Evolutionary conservation across 2,888 invertebrate species (phyloP), one percentile per base, ranked within the genome.

Genomic region (Drosophila meridionalis): DNA sequence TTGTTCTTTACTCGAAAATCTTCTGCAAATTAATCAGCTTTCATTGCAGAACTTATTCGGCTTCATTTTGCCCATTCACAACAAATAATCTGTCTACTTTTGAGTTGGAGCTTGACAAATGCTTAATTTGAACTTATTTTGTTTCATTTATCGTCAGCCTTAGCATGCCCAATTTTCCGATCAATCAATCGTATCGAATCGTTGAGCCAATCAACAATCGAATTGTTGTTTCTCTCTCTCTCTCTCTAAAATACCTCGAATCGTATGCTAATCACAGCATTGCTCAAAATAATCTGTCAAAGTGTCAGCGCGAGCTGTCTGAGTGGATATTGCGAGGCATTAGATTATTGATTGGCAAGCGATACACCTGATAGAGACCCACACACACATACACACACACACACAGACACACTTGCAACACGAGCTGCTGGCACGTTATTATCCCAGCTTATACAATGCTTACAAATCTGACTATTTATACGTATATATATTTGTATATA

Each of bases 281-380:
- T 62, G 69, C 72, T 69, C 80, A 73, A 74, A 73, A 81, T 80
- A 78, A 85, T 84, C 85, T 87, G 85, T 85, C 85, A 82, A 87
- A 72, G 75, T 85, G 84, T 87, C 84, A 76, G 75, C 64, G 65
- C 71, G 82, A 78, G 76, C 72, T 87, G 84, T 80, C 87, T 75
- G 73, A 47, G 53, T 60, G 47, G 71, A 73, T 77, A 70, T 57
- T 45, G 68, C 4, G 42, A 20, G 52, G 74, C 73, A 62, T 57
- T 63, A 73, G 11, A 40, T 40, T 70, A 73, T 74, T 74, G 82
- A 82, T 81, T 74, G 66, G 65, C 59, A 63, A 72, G 69, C 69
- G 71, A 76, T 64, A 66, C 70, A 66, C 71, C 69, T 70, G 62
- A 61, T 47, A 53, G 53, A 6, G 59, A 40, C n/a, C 9, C 52